Conservation (phyloP, 2,113 vertebrate genomes). For the Collichthys lucidus region DNA sequence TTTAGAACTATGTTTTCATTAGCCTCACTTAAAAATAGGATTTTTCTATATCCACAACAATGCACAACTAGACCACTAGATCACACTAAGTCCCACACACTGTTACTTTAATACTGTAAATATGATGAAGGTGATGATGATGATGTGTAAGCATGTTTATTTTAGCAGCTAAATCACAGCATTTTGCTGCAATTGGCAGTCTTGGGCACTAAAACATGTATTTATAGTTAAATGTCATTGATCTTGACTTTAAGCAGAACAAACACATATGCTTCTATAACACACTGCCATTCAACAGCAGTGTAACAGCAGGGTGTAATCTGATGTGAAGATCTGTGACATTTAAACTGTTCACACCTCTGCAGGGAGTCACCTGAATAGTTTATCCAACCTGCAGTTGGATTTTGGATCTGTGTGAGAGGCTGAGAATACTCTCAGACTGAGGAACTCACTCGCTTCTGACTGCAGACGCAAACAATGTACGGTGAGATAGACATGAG, state of each 20-base stretch:
- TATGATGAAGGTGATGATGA: no score
- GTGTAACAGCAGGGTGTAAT: not conserved
- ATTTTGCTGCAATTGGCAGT: not conserved
- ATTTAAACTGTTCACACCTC: conserved; percentile 22
- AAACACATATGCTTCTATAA: not conserved
- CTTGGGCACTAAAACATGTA: not conserved
- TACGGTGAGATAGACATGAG: not conserved
- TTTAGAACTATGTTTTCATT: no score
- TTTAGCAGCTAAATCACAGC: not conserved
- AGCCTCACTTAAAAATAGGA: no score
- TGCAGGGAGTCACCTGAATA: not conserved
- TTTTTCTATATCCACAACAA: no score
- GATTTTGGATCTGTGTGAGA: not conserved
- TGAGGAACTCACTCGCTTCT: not conserved
- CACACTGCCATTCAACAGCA: not conserved
- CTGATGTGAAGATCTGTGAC: conserved; percentile 11
- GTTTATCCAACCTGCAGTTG: not conserved
- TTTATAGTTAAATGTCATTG: not conserved
- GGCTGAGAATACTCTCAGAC: not conserved
- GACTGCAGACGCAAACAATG: not conserved
- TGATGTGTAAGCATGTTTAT: not conserved
- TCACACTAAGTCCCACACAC: no score
- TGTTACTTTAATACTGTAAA: no score
- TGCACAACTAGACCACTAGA: no score
- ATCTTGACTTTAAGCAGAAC: not conserved